These are phyloP conservation scores for Drosophila neotestacea DNA, from an alignment of 2,888 invertebrate genomes.

Conservation along the genomic window DNA sequence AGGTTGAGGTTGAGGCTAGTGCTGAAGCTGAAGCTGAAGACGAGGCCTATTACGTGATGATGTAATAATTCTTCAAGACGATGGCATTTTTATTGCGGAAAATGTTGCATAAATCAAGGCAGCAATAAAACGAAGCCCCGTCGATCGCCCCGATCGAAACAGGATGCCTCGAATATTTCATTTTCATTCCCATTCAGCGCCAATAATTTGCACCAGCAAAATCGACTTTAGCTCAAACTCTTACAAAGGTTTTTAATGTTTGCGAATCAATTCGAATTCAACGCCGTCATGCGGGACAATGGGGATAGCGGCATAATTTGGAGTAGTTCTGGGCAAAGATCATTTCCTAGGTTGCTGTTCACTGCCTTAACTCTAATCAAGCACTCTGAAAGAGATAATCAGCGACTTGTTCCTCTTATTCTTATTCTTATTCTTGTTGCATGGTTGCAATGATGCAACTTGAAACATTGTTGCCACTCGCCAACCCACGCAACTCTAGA, in stretches of 20 bases:
- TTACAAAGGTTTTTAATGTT: slow-evolving; percentile 36
- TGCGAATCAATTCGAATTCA: slow-evolving; percentile 56
- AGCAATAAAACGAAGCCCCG: slow-evolving; percentile 73
- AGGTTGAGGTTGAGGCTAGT: slow-evolving; percentile 21
- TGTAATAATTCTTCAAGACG: slow-evolving; percentile 77
- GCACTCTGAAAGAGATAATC: slow-evolving; percentile 57
- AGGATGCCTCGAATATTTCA: slow-evolving; percentile 66
- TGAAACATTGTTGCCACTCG: slow-evolving; percentile 59
- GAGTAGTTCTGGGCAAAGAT: slow-evolving; percentile 41
- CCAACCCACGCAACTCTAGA: slow-evolving; percentile 61
- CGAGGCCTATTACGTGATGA: slow-evolving; percentile 76
- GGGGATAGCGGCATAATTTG: slow-evolving; percentile 58
- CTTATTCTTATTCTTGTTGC: slow-evolving; percentile 8
- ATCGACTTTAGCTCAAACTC: slow-evolving; percentile 30
- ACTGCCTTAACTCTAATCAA: slow-evolving; percentile 46
- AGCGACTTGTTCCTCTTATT: slow-evolving; percentile 37
- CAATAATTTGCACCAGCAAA: slow-evolving; percentile 67
- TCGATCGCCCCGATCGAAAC: slow-evolving; percentile 55
- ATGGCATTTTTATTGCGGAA: slow-evolving; percentile 79
- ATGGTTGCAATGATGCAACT: background rate
- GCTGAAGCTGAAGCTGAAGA: slow-evolving; percentile 43
- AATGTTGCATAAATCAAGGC: slow-evolving; percentile 81
- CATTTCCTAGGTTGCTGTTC: slow-evolving; percentile 40
- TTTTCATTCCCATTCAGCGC: slow-evolving; percentile 61
- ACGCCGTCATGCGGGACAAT: slow-evolving; percentile 65